These are phyloP conservation scores for Drosophila dives DNA, from an alignment of 2,888 invertebrate genomes.

Conservation along the genomic window DNA sequence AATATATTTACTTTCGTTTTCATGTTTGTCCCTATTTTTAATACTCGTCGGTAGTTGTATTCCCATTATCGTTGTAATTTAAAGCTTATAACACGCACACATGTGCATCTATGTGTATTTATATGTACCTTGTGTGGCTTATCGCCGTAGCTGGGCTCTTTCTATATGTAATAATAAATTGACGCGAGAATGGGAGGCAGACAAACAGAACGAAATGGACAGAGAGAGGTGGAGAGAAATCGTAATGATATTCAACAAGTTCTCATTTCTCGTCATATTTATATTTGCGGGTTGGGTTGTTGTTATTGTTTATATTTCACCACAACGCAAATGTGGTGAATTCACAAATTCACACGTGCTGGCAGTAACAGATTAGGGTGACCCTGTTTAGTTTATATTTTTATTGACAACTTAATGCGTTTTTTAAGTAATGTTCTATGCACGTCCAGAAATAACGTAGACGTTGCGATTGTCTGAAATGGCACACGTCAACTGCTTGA, in stretches of 20 bases:
- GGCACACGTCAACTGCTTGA: constrained; percentile 69
- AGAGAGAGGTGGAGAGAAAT: constrained; percentile 5
- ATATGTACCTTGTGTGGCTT: background rate
- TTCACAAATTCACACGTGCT: constrained; percentile 38
- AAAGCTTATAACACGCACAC: background rate
- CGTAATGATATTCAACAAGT: constrained; percentile 65
- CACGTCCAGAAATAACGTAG: constrained; percentile 6
- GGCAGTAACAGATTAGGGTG: background rate
- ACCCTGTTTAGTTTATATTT: background rate
- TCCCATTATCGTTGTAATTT: constrained; percentile 14
- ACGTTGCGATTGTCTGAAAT: constrained; percentile 59
- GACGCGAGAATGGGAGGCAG: constrained; percentile 13
- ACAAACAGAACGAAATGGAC: constrained; percentile 1
- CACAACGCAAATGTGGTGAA: constrained; percentile 53
- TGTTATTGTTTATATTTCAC: constrained; percentile 39
- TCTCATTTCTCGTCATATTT: constrained; percentile 35
- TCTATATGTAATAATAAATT: constrained; percentile 31
- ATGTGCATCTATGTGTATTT: background rate
- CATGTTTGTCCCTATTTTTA: constrained; percentile 48
- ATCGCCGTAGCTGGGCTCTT: constrained; percentile 21
- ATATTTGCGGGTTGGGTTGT: constrained; percentile 33
- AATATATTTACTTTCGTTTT: constrained; percentile 76
- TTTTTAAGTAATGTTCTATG: background rate
- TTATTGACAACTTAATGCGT: background rate
- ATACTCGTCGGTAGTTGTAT: constrained; percentile 9